phyloP scores from a whole-genome alignment of 2,797 vertebrate species.

The Neomorphus geoffroyi region DNA sequence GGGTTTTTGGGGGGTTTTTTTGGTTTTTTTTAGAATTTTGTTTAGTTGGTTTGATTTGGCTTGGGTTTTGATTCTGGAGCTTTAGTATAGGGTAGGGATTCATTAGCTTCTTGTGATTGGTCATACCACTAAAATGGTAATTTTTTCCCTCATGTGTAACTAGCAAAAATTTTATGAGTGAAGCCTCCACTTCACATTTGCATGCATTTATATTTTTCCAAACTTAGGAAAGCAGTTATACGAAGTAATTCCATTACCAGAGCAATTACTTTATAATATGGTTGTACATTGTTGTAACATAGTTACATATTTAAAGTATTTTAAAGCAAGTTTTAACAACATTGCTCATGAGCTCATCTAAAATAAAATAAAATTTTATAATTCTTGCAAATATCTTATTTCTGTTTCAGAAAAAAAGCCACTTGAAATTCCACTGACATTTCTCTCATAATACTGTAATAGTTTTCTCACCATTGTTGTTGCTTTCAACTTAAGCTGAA shows the following conservation, averaged over 20 bases:
- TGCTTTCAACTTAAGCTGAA: not conserved
- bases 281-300: not conserved
- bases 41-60: not conserved
- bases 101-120: not conserved
- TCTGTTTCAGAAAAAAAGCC: not conserved
- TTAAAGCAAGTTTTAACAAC: not conserved
- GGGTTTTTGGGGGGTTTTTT: too few species aligned
- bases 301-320: not conserved
- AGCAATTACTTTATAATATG: not conserved
- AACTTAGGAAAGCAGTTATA: not conserved
- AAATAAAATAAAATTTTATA: not conserved
- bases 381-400: not conserved
- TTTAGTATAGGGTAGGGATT: not conserved
- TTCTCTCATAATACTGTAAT: not conserved
- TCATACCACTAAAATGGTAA: not conserved
- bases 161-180: not conserved
- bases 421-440: not conserved
- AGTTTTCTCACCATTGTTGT: not conserved
- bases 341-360: not conserved
- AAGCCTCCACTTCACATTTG: not conserved
- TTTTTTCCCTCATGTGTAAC: accelerated
- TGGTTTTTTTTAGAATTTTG: not conserved
- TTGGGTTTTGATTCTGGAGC: not conserved
- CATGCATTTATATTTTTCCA: not conserved
- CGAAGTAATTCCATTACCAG: not conserved